Evolutionary conservation across 2,797 vertebrate species (phyloP).

Genomic region (Muscicapa striata): DNA sequence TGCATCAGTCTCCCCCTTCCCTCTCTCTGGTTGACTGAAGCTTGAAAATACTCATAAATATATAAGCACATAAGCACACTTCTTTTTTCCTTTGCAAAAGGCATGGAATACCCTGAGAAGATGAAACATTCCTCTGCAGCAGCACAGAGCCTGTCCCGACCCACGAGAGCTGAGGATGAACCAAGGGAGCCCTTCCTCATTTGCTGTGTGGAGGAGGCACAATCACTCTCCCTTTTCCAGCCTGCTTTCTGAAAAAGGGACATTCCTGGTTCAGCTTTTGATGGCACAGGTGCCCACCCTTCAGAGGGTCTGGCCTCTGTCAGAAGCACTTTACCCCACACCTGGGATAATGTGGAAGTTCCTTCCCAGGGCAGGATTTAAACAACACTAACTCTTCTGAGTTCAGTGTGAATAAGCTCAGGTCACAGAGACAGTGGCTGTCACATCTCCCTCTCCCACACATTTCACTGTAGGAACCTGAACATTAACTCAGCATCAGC

Average conservation of each 20-base stretch:
- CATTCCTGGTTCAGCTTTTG: background rate
- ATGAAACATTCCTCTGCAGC: background rate
- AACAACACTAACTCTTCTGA: background rate
- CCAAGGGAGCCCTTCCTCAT: background rate
- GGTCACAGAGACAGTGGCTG: background rate
- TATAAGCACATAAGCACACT: background rate
- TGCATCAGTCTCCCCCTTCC: background rate
- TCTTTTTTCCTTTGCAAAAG: background rate
- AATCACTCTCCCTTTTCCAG: background rate
- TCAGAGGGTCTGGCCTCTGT: background rate
- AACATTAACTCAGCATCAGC: background rate
- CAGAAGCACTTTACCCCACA: background rate
- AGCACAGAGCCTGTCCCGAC: background rate
- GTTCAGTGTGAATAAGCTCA: background rate
- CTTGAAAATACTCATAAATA: conserved; percentile 2
- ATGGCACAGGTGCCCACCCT: background rate
- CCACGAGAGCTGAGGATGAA: background rate
- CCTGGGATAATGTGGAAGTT: background rate
- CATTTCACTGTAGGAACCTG: background rate
- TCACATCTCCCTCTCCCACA: background rate
- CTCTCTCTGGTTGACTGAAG: background rate
- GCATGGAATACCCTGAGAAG: background rate
- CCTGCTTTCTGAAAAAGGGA: background rate
- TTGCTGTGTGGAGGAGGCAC: background rate
- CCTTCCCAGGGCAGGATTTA: background rate